Evolutionary conservation across 1,140 invertebrate genomes (phyloP), one percentile per base, ranked within the genome.

Genomic region (Radopholus similis): DNA sequence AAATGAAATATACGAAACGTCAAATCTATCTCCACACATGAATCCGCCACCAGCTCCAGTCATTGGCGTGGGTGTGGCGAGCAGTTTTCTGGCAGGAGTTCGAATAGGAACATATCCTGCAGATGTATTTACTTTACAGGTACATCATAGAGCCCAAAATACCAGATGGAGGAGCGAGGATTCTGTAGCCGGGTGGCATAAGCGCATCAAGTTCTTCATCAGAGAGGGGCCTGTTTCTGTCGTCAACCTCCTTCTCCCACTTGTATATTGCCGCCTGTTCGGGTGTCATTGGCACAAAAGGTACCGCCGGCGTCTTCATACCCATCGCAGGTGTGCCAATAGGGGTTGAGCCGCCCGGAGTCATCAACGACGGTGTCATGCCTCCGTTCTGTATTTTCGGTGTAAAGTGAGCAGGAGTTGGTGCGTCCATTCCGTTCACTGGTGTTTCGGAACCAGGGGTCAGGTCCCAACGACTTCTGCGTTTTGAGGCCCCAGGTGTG

Each of bases 171-270:
- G 73, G 78, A 28, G 65, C 40, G 38, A 68, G 64, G 68, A 97
- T 89, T 87, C 98, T 98, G 84, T 97, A 99, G 26, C 95, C 96
- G 11, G 92, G 89, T 53, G 96, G 95, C 83, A 99, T 96, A 86
- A 99, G 89, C 37, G 91, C 86, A 84, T 99, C 95, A 11, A 99
- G 85, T 84, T 99, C 96, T 80, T 98, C 95, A 83, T 99, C 95
- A 0, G 91, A 89, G 56, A 97, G 88, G 0, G 93, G 93, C 71
- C 94, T 86, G 83, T 99, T 99, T 59, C 95, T 86, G 81, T 97
- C 94, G 80, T 98, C 95, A 64, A 99, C 96, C 86, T 99, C 96
- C 76, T 92, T 88, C 84, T 98, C 95, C 93, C 93, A 97, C n/a
- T 94, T 89, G 83, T 93, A 97, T 0, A 93, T 93, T 83, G 97